These are phyloP conservation scores for Zaprionus capensis DNA, from an alignment of 1,140 invertebrate species.

Conservation along the genomic window DNA sequence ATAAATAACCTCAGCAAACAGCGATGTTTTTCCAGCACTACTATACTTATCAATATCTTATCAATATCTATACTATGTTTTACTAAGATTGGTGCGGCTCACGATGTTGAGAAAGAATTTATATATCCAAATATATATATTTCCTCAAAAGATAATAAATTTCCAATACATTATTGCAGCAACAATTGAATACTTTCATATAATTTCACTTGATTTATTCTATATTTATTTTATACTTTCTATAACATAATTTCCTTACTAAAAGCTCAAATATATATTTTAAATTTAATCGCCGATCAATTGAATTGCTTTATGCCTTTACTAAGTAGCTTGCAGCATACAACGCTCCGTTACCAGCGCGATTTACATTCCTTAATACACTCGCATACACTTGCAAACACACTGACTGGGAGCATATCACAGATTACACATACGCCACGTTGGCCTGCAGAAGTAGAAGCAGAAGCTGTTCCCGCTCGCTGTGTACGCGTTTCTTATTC, in stretches of 20 bases:
- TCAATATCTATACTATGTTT: too few relatives aligned
- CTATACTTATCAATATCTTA: too few relatives aligned
- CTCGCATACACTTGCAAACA: background rate
- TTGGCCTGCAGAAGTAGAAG: slow-evolving; percentile 23
- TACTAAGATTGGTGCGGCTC: background rate
- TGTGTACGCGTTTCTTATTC: slow-evolving; percentile 69
- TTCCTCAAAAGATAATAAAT: too few relatives aligned
- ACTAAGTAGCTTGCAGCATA: slow-evolving; percentile 30
- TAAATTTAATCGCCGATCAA: slow-evolving; percentile 22
- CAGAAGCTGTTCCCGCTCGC: slow-evolving; percentile 45
- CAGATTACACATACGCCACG: slow-evolving; percentile 73
- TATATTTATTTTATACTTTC: background rate
- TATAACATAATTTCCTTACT: background rate
- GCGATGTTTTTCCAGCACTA: too few relatives aligned
- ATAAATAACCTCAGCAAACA: too few relatives aligned
- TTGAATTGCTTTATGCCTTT: slow-evolving; percentile 60
- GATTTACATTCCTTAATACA: slow-evolving; percentile 34
- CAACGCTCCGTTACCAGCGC: slow-evolving; percentile 25
- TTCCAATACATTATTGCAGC: too few relatives aligned
- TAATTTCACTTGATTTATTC: too few relatives aligned
- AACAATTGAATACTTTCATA: too few relatives aligned
- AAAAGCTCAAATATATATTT: background rate
- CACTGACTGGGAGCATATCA: slow-evolving; percentile 6
- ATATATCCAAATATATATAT: too few relatives aligned
- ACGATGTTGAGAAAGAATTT: background rate